These are phyloP conservation scores for Perognathus longimembris DNA, from an alignment of 2,113 vertebrate genomes.

Conservation along the genomic window DNA sequence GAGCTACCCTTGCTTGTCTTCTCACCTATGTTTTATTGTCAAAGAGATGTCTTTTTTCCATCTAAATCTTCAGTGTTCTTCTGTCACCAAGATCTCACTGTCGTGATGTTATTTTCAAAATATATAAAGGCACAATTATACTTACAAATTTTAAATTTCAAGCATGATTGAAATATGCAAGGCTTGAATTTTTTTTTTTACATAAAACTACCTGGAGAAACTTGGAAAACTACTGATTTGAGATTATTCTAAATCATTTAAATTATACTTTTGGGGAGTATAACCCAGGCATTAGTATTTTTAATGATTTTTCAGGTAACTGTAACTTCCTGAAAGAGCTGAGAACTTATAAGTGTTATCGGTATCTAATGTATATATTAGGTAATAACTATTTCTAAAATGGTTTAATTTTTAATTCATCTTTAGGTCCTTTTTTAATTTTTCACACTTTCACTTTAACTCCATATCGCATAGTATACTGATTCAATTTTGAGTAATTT, in stretches of 20 bases:
- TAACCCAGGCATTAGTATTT: not conserved
- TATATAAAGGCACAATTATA: not conserved
- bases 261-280: not conserved
- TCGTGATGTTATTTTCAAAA: not conserved
- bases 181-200: not conserved
- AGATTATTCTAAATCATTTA: not conserved
- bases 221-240: not conserved
- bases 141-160: not conserved
- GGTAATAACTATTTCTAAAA: not conserved
- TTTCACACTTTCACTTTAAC: constrained; percentile 30
- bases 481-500: constrained; percentile 18
- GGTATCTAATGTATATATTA: not conserved
- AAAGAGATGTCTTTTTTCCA: not conserved
- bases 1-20: not conserved
- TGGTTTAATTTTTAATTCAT: not conserved
- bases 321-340: not conserved
- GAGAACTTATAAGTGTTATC: not conserved
- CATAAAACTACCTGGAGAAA: not conserved
- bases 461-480: not conserved
- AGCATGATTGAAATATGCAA: not conserved
- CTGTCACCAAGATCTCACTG: not conserved
- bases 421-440: not conserved
- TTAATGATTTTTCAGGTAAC: not conserved
- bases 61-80: not conserved
- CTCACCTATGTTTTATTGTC: not conserved